Evolutionary conservation across 2,797 vertebrate genomes (phyloP), one percentile per base, ranked within the genome.

Genomic region (Ptychadena robeensis): DNA sequence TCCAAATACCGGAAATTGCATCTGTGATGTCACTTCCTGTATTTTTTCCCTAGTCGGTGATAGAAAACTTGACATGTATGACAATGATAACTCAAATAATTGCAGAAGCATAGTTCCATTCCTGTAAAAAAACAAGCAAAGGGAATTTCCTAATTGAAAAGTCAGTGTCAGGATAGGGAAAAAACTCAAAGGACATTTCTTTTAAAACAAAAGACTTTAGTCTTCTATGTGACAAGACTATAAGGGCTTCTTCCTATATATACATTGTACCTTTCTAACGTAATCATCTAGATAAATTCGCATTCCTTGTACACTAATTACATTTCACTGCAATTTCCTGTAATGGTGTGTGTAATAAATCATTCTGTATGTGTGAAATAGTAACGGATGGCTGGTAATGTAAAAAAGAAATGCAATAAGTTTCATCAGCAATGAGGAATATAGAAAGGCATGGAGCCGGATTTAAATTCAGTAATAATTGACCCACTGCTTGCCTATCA

Each of bases 121-220:
- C 9, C 59, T 61, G 27, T 61, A 28, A 25, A 28, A 25, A 61
- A 61, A 61, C 59, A 61, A 61, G 25, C 2, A 25, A 10, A 27
- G 59, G 59, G 27, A 61, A 61, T 61, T 61, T 61, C 27, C 59
- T 61, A 61, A 61, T 61, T 28, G n/a, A n/a, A 28, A 10, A 61
- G 25, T 61, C 11, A 61, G 25, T 28, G 25, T 25, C 59, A 61
- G 27, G n/a, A n/a, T 25, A 27, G 59, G 59, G n/a, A 61, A 10
- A 28, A 61, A 61, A 4, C 59, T 28, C 25, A 25, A 61, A 28
- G 59, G 59, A 61, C 59, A 61, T 28, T n/a, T 25, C 25, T 61
- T 27, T 27, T 61, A n/a, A 61, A 61, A 61, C 59, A 61, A 25
- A 28, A 61, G 59, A 14, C 9, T 61, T 9, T 12, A 61, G 59